phyloP scores from a whole-genome alignment of 2,113 vertebrate genomes.

The Syrmaticus mikado region DNA sequence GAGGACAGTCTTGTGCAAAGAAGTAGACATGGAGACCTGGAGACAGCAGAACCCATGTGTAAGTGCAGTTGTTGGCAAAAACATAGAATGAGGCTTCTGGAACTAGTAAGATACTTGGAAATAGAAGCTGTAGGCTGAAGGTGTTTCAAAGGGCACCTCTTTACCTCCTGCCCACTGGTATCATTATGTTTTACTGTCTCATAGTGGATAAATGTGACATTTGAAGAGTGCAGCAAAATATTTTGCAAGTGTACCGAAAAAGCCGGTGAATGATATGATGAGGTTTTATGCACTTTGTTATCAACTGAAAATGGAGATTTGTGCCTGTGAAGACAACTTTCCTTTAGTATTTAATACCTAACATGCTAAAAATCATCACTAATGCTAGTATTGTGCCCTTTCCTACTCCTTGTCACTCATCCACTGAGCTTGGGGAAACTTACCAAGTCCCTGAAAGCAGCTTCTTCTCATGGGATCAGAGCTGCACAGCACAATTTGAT shows the following conservation, averaged over 20 bases:
- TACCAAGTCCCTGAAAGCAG: constrained; percentile 26
- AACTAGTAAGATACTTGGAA: neutral
- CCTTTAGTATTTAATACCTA: constrained; percentile 2
- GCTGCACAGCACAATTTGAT: neutral
- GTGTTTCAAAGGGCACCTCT: neutral
- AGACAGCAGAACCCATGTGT: neutral
- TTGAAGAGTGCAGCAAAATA: neutral
- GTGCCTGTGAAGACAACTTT: neutral
- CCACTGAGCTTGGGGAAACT: neutral
- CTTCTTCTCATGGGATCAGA: neutral
- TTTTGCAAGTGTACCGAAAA: neutral
- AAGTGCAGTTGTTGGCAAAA: neutral
- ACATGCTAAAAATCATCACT: neutral
- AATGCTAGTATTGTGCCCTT: neutral
- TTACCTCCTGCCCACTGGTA: neutral
- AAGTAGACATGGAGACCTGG: neutral
- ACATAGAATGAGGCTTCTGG: neutral
- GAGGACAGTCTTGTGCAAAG: neutral
- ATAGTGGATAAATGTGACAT: neutral
- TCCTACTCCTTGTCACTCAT: constrained; percentile 33
- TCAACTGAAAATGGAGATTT: constrained; percentile 1
- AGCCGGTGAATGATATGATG: neutral
- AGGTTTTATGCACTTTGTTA: neutral
- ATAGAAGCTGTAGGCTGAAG: neutral
- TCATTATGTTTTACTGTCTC: neutral